These are phyloP conservation scores for Subacronicta megacephala DNA, from an alignment of 2,888 invertebrate genomes.

Conservation along the genomic window DNA sequence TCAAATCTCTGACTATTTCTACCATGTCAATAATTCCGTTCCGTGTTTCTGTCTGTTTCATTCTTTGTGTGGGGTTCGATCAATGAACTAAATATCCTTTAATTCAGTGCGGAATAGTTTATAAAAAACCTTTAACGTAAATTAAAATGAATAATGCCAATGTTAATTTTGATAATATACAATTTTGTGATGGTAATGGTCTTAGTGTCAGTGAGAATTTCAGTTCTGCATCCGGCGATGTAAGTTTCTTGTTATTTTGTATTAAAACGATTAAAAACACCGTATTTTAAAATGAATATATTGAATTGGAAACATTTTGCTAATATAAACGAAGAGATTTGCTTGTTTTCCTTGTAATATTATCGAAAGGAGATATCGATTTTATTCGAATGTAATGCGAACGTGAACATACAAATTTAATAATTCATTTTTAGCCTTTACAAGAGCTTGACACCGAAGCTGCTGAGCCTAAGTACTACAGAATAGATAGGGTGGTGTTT, in stretches of 20 bases:
- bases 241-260: constrained; percentile 17
- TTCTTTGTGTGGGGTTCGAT: constrained; percentile 3
- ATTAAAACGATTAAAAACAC: too few relatives aligned
- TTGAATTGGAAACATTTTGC: too few relatives aligned
- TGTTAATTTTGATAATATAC: constrained; percentile 3
- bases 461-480: constrained; percentile 7
- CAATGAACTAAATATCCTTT: background rate
- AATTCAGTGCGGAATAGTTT: background rate
- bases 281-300: background rate
- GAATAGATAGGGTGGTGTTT: constrained; percentile 37
- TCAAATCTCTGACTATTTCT: constrained; percentile 8
- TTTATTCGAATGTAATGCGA: background rate
- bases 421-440: constrained; percentile 39
- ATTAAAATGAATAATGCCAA: constrained; percentile 22
- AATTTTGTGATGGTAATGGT: constrained; percentile 1
- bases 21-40: constrained; percentile 39
- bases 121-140: constrained; percentile 13
- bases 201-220: constrained; percentile 3
- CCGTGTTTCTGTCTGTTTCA: background rate
- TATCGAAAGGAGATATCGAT: background rate
- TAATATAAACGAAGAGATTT: too few relatives aligned
- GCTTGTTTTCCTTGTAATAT: background rate
- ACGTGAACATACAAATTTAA: background rate
- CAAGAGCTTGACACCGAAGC: constrained; percentile 1
- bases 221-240: constrained; percentile 23